Conservation (phyloP, 1,140 invertebrate species). For the Coboldia fuscipes region DNA sequence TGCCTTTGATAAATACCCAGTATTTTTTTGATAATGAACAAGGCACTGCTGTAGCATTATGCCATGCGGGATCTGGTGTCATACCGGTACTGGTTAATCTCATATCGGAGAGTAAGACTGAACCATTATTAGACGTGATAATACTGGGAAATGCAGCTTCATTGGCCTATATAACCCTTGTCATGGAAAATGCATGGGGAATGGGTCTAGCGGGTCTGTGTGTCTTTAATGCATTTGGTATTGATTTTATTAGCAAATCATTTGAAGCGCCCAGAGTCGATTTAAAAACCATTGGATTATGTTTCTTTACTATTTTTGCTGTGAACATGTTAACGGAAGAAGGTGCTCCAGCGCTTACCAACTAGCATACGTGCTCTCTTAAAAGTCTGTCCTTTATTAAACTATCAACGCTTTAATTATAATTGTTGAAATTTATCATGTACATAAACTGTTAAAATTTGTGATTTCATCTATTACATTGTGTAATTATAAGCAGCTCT, state of each 20-base stretch:
- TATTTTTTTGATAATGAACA: background rate
- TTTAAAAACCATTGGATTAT: background rate
- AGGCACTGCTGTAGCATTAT: background rate
- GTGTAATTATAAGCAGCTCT: background rate
- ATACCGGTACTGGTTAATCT: background rate
- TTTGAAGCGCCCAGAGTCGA: background rate
- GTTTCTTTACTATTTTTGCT: background rate
- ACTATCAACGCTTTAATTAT: background rate
- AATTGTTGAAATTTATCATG: background rate
- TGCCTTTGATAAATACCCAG: background rate
- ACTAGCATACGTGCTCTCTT: background rate
- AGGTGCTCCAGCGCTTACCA: background rate
- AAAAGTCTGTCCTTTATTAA: background rate
- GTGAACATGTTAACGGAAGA: background rate
- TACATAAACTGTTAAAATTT: background rate
- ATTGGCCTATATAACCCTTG: background rate
- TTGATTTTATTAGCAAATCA: background rate
- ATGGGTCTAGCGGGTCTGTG: background rate
- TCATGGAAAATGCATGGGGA: background rate
- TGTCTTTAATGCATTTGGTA: background rate
- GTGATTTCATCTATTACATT: background rate
- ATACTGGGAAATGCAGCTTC: background rate
- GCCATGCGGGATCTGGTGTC: background rate
- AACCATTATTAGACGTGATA: background rate
- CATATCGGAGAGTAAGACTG: background rate